Base-by-base conservation (phyloP, 2,113 vertebrate genomes). In the Cricetomys ansorgei region DNA sequence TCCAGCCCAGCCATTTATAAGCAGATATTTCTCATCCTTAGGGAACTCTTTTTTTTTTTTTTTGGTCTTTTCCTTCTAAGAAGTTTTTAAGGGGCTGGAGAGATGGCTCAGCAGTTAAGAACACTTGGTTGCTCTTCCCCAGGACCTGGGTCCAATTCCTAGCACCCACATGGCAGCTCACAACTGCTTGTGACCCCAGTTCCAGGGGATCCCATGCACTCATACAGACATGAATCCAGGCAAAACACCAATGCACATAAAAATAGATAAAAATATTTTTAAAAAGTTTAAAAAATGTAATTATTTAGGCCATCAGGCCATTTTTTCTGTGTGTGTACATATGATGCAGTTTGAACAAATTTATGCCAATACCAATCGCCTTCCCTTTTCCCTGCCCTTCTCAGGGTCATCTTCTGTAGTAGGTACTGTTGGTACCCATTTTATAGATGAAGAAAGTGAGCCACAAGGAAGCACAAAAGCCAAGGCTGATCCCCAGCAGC, bases 401-500 rank as follows among this genome's bases (percentile, higher is more conserved):
- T 65, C 27, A 70, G 37, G 55, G 25, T 8, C 59, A 69, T 27
- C 29, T 81, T 53, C 25, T 50, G 53, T 76, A 9, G 37, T 29
- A 27, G 48, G 25, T 43, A 31, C 37, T 13, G 1, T 13, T 29
- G 23, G 25, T 17, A 48, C 11, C 37, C 67, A 76, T 85, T 96
- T 92, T 88, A 57, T 25, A 79, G 92, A 87, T 31, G 34, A 81
- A 64, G 55, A 94, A 77, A 94, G 17, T 37, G 90, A 97, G 40
- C 11, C 25, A 3, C 7, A 1, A 0, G 9, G 13, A 81, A 48
- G 13, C 34, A 15, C 43, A 8, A 55, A 69, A 83, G 25, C 65
- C 50, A 31, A 55, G 53, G 45, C 0, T 3, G 57, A 48, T 43
- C 19, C 19, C 25, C 50, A 67, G 91, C 8, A 43, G 70, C 45